These are phyloP conservation scores for Mola mola DNA, from an alignment of 2,113 vertebrate species.

Conservation along the genomic window DNA sequence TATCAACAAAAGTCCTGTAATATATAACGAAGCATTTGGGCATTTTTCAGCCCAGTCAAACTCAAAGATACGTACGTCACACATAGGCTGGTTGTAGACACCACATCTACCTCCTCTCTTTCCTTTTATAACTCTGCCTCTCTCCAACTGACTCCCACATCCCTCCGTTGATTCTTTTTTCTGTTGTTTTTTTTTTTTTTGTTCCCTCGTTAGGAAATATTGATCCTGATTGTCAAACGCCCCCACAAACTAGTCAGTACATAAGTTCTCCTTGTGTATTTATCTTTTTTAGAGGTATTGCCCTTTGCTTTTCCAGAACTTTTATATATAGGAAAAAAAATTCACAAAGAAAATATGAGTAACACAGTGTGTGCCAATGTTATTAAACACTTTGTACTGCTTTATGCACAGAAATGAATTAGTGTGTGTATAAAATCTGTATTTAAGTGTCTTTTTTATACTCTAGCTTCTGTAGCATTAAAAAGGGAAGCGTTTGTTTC, in stretches of 20 bases:
- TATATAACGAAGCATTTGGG: conserved; percentile 3
- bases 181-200: not conserved
- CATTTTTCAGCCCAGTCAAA: conserved; percentile 16
- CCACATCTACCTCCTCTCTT: conserved; percentile 71
- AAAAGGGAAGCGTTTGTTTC: conserved; percentile 67
- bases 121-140: conserved; percentile 32
- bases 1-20: conserved; percentile 5
- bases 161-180: not conserved
- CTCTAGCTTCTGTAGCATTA: conserved; percentile 51
- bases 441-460: conserved; percentile 66
- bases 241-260: not conserved
- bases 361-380: conserved; percentile 40
- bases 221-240: not conserved
- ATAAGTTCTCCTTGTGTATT: conserved; percentile 4
- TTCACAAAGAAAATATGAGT: conserved; percentile 33
- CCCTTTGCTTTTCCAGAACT: conserved; percentile 22
- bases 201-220: not conserved
- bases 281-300: no score
- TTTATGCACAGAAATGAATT: conserved; percentile 70
- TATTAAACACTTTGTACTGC: conserved; percentile 59
- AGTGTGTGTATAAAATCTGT: conserved; percentile 66
- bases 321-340: conserved; percentile 29
- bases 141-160: conserved; percentile 30
- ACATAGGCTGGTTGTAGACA: conserved; percentile 65
- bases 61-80: not conserved